Percentiles rank a stretch among this genome's conserved stretches.
Evolutionary conservation across 2,888 invertebrate genomes (phyloP).

Genomic region (Ochlodes sylvanus): DNA sequence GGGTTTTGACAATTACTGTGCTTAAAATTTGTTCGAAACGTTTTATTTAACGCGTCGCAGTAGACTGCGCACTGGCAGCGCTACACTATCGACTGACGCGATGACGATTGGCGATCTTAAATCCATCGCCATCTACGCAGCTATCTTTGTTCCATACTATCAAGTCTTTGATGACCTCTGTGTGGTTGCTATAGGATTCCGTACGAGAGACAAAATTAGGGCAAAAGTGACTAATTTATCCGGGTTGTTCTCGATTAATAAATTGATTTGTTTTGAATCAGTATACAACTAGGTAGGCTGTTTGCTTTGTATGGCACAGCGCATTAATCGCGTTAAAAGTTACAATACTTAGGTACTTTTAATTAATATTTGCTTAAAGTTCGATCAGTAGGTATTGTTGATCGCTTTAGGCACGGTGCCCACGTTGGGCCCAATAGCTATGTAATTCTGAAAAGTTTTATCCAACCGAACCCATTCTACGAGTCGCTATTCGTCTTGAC

Average conservation of each 20-base stretch:
- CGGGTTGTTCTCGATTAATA: too few relatives aligned
- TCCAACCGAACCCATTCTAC: not conserved
- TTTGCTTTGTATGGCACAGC: too few relatives aligned
- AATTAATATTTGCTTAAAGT: too few relatives aligned
- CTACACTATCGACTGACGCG: conserved; percentile 67
- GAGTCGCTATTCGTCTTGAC: not conserved
- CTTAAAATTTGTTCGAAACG: conserved; percentile 22
- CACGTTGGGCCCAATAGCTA: too few relatives aligned
- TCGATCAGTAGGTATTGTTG: too few relatives aligned
- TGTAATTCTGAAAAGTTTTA: too few relatives aligned
- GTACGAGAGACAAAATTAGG: conserved; percentile 1
- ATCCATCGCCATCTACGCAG: conserved; percentile 9
- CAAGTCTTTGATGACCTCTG: conserved; percentile 3
- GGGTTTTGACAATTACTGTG: conserved; percentile 9
- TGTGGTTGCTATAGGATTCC: not conserved
- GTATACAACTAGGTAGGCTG: too few relatives aligned
- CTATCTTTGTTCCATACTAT: conserved; percentile 32
- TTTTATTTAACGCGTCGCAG: conserved; percentile 49
- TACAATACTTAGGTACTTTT: too few relatives aligned
- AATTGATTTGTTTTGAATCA: conserved; percentile 5
- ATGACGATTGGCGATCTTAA: conserved; percentile 31
- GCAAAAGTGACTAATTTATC: not conserved
- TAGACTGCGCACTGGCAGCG: conserved; percentile 83
- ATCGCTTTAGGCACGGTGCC: too few relatives aligned
- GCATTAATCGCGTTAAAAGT: too few relatives aligned